These are phyloP conservation scores for Chauna torquata DNA, from an alignment of 2,113 vertebrate species.

Conservation along the genomic window DNA sequence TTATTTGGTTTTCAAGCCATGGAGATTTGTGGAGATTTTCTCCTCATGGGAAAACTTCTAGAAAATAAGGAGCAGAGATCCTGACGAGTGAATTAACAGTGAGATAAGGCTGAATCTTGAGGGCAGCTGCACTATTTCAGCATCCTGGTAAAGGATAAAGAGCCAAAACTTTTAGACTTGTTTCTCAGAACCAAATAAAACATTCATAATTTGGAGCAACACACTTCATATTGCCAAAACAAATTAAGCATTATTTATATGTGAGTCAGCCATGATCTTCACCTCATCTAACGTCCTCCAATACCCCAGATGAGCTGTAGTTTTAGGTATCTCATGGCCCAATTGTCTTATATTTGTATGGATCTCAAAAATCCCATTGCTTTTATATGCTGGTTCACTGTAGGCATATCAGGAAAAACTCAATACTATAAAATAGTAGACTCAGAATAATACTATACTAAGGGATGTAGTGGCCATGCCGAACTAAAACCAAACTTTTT, in stretches of 20 bases:
- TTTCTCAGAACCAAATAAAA: background rate
- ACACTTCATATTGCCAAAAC: background rate
- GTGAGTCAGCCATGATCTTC: background rate
- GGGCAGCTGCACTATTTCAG: background rate
- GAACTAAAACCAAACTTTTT: background rate
- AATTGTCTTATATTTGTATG: background rate
- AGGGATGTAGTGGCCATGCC: background rate
- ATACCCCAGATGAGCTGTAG: background rate
- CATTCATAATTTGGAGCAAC: background rate
- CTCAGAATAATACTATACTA: background rate
- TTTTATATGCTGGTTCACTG: background rate
- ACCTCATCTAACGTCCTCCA: background rate
- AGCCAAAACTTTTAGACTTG: background rate
- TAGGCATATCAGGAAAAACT: background rate
- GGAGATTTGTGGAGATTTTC: background rate
- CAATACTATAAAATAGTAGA: background rate
- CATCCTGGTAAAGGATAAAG: background rate
- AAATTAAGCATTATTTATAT: background rate
- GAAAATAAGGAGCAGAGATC: background rate
- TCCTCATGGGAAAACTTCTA: background rate
- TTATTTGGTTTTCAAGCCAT: background rate
- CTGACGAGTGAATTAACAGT: background rate
- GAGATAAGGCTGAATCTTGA: background rate
- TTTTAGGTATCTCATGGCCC: background rate
- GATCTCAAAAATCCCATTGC: background rate